Base-by-base conservation (phyloP, 2,797 vertebrate genomes). In the Channa striata region DNA sequence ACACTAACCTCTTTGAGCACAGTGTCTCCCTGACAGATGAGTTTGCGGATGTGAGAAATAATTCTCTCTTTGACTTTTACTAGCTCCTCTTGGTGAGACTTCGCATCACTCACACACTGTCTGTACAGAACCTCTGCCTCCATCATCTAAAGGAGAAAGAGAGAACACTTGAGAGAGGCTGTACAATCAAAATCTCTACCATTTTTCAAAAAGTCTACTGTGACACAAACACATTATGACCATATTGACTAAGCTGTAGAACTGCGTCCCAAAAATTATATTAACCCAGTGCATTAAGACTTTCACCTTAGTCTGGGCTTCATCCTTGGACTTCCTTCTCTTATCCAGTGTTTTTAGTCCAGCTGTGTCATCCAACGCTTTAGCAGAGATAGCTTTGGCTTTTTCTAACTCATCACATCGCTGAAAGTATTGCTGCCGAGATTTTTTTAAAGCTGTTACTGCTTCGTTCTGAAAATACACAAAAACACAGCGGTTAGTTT, bases 21-120 rank as follows among this genome's bases (percentile, higher is more conserved):
- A 36, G 91, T 95, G 54, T 99, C 97, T 62, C 97, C 97, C 73
- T 97, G 96, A 80, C 93, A 93, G 84, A 98, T 94, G 73, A 99
- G 94, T 80, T 99, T 98, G 62, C 96, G 95, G 19, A 91, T 87
- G 46, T 98, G 97, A 6, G 95, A 92, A 76, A 99, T 90, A 13
- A 98, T 97, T 74, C 89, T 93, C 43, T 94, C 93, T 61, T 96
- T 96, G 66, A 93, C 92, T 13, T 87, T 95, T 80, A 96, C 95
- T 81, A 98, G 86, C 10, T 93, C 94, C 0, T 95, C 94, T 21
- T 94, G 95, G 33, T 95, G 94, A 0, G 51, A 43, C 36, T 89
- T 95, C 59, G 96, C 95, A 0, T 98, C 97, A 0, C 0, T 34
- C 46, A 96, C 91, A 63, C 94, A 96, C 68, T 78, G 84, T 71